Percentiles rank a stretch among this genome's conserved stretches.
phyloP scores from a whole-genome alignment of 1,140 invertebrate genomes.

The Cyclina sinensis region DNA sequence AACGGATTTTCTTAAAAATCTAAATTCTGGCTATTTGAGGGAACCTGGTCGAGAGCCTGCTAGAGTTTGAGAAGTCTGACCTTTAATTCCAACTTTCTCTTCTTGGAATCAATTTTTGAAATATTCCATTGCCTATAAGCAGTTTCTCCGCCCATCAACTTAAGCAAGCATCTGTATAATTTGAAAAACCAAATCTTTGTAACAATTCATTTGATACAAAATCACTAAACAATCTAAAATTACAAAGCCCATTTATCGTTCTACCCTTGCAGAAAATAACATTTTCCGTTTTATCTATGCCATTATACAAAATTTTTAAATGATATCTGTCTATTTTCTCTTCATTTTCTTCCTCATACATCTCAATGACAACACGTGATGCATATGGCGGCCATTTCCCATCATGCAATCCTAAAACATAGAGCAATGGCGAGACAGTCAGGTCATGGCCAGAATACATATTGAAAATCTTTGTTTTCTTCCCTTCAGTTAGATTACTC shows the following conservation, averaged over 20 bases:
- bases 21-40: too few relatives aligned
- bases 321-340: slow-evolving; percentile 89
- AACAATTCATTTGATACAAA: slow-evolving; percentile 74
- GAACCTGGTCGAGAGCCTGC: too few relatives aligned
- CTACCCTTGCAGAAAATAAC: slow-evolving; percentile 91
- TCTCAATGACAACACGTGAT: slow-evolving; percentile 94
- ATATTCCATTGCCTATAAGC: too few relatives aligned
- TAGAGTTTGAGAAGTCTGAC: too few relatives aligned
- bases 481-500: slow-evolving; percentile 91
- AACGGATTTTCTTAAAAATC: too few relatives aligned
- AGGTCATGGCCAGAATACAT: slow-evolving; percentile 97
- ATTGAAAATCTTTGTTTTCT: slow-evolving; percentile 93
- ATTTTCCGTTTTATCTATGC: slow-evolving; percentile 93
- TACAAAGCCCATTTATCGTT: slow-evolving; percentile 77
- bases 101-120: too few relatives aligned
- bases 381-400: slow-evolving; percentile 91
- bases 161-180: slow-evolving; percentile 30
- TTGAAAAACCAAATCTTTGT: slow-evolving; percentile 5
- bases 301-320: slow-evolving; percentile 94
- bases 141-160: neutral
- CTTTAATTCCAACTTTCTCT: too few relatives aligned
- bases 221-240: slow-evolving; percentile 81
- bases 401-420: slow-evolving; percentile 91
- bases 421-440: slow-evolving; percentile 93
- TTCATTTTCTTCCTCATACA: slow-evolving; percentile 82